Evolutionary conservation across 2,797 vertebrate genomes (phyloP).

Genomic region (Florisuga fusca): DNA sequence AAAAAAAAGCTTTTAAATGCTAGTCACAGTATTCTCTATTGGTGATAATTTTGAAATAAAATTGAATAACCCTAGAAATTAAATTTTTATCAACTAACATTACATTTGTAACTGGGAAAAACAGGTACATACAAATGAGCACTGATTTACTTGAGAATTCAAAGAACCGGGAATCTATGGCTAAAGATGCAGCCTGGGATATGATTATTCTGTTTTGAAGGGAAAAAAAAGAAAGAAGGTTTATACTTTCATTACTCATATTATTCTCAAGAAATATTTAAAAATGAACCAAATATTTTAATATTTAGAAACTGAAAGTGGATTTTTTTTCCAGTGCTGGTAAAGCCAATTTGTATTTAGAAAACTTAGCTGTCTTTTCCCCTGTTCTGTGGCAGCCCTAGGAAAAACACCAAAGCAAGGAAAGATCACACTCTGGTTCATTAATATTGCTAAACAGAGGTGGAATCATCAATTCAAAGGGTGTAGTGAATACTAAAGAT

Average conservation of each 20-base stretch:
- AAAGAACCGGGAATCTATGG: neutral
- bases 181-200: neutral
- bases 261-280: neutral
- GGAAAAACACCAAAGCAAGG: neutral
- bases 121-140: neutral
- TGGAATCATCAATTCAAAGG: neutral
- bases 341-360: neutral
- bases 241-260: neutral
- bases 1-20: slow-evolving; percentile 59
- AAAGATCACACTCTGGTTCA: neutral
- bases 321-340: neutral
- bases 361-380: neutral
- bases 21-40: slow-evolving; percentile 4
- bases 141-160: neutral
- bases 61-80: neutral
- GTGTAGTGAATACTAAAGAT: neutral
- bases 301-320: neutral
- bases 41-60: neutral
- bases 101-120: slow-evolving; percentile 13
- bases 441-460: neutral
- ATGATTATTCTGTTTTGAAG: neutral
- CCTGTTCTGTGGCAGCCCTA: neutral
- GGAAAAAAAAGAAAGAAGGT: neutral
- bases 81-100: slow-evolving; percentile 9
- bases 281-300: neutral